Percentiles rank a stretch among this genome's conserved stretches.
These are phyloP conservation scores for Mallateleia sp. DNA, from an alignment of 2,888 invertebrate genomes.

Conservation along the genomic window DNA sequence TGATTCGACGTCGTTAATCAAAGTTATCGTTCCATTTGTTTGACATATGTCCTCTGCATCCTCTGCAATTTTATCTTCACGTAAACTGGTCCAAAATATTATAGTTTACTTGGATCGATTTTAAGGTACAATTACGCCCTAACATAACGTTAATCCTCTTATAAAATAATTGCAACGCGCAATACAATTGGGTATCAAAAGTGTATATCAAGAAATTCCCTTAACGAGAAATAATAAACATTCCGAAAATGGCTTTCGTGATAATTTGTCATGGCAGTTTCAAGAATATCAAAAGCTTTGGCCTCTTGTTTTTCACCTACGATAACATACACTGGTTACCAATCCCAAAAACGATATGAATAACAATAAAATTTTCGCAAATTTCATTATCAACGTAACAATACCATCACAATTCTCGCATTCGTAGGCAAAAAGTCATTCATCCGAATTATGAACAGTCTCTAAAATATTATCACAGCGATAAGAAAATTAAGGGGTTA, in stretches of 20 bases:
- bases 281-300: slow-evolving; percentile 22
- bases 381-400: slow-evolving; percentile 47
- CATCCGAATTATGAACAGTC: slow-evolving; percentile 24
- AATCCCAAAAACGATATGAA: slow-evolving; percentile 20
- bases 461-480: slow-evolving; percentile 58
- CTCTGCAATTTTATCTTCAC: slow-evolving; percentile 19
- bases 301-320: slow-evolving; percentile 26
- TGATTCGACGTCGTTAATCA: slow-evolving; percentile 41
- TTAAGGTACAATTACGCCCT: not conserved
- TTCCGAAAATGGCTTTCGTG: not conserved
- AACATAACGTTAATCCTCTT: slow-evolving; percentile 7
- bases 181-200: slow-evolving; percentile 6
- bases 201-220: slow-evolving; percentile 6
- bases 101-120: not conserved
- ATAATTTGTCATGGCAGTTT: slow-evolving; percentile 9
- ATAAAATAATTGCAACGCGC: slow-evolving; percentile 7
- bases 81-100: not conserved
- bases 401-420: slow-evolving; percentile 14
- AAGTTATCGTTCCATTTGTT: slow-evolving; percentile 13
- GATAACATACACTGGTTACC: slow-evolving; percentile 2
- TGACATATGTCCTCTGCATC: slow-evolving; percentile 1
- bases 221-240: slow-evolving; percentile 10
- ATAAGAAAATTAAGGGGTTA: slow-evolving; percentile 32
- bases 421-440: slow-evolving; percentile 41
- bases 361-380: slow-evolving; percentile 47